phyloP scores from a whole-genome alignment of 2,888 invertebrate genomes.

The Drosophila vallismaia region DNA sequence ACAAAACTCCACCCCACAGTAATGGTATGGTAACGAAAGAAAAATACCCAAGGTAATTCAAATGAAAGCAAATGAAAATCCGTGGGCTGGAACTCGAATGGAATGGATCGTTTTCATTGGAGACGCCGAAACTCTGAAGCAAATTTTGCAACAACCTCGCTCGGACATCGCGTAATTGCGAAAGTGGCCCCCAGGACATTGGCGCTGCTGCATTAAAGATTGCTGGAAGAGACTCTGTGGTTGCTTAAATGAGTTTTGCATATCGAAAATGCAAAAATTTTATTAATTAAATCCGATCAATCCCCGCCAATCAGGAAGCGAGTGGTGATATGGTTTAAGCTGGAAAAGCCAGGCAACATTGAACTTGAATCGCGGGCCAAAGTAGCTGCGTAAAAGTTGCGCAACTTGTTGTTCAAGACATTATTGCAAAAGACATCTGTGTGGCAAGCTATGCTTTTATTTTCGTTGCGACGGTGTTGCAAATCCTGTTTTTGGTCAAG shows the following conservation, averaged over 20 bases:
- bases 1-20: background rate
- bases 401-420: constrained; percentile 54
- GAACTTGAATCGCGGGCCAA: constrained; percentile 63
- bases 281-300: constrained; percentile 45
- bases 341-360: constrained; percentile 60
- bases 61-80: constrained; percentile 60
- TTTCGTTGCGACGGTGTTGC: constrained; percentile 11
- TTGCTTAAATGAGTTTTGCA: constrained; percentile 29
- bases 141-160: constrained; percentile 44
- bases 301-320: constrained; percentile 54
- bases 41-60: constrained; percentile 57
- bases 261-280: constrained; percentile 32
- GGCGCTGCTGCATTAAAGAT: constrained; percentile 1
- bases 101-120: constrained; percentile 12
- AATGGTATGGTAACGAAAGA: constrained; percentile 1
- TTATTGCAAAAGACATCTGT: constrained; percentile 29
- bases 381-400: constrained; percentile 57
- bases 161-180: constrained; percentile 60
- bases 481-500: constrained; percentile 51
- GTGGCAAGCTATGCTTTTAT: constrained; percentile 25
- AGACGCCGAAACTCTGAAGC: constrained; percentile 10
- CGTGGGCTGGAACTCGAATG: constrained; percentile 31
- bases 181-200: constrained; percentile 63
- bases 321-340: constrained; percentile 11
- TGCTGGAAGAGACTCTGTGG: constrained; percentile 11